A percentile compares a stretch with the other conserved stretches of the same genome.
phyloP scores from a whole-genome alignment of 2,113 vertebrate genomes.

The Pterocles burchelli region DNA sequence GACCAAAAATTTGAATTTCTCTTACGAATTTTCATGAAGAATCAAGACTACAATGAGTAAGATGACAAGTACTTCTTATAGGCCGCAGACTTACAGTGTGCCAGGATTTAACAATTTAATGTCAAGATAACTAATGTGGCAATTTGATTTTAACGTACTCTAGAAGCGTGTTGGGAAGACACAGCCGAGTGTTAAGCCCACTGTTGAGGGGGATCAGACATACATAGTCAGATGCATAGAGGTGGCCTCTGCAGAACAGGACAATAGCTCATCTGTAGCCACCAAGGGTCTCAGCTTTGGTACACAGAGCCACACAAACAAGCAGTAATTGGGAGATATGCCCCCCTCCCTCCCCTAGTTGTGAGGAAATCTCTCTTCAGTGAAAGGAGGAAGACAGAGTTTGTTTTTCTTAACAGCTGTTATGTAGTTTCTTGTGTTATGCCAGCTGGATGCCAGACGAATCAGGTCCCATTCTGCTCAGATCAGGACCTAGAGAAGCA shows the following conservation, averaged over 20 bases:
- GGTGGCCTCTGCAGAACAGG: not conserved
- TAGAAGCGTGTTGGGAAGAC: not conserved
- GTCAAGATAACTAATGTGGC: not conserved
- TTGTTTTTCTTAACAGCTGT: not conserved
- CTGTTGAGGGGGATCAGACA: not conserved
- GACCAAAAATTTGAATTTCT: constrained; percentile 60
- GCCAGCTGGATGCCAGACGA: not conserved
- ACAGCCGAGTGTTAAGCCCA: not conserved
- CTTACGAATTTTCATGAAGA: constrained; percentile 71
- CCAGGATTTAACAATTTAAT: not conserved
- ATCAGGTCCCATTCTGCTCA: not conserved
- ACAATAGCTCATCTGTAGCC: not conserved
- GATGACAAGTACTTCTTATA: not conserved
- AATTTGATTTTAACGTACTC: not conserved
- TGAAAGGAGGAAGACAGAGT: not conserved
- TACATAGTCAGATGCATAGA: not conserved
- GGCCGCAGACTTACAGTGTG: not conserved
- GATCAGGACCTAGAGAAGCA: not conserved
- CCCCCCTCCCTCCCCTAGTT: not conserved
- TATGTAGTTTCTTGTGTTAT: not conserved
- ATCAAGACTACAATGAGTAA: constrained; percentile 50
- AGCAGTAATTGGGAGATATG: not conserved
- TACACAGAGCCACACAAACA: not conserved
- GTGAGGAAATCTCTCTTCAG: not conserved
- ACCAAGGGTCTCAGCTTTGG: not conserved